Percentiles rank a stretch among this genome's conserved stretches.
Conservation (phyloP, 2,888 invertebrate genomes). For the Noctua janthe region DNA sequence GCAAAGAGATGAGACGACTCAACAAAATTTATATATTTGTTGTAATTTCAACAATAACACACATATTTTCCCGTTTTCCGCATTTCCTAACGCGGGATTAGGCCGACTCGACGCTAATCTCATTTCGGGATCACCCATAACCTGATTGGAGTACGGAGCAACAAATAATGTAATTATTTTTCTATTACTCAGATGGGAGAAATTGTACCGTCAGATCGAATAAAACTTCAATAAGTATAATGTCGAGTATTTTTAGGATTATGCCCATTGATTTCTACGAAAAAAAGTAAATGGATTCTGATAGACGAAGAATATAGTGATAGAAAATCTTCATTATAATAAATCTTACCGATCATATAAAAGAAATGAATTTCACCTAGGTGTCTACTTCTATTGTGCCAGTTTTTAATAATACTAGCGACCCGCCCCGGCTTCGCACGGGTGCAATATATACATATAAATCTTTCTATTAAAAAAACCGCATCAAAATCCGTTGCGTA, state of each 20-base stretch:
- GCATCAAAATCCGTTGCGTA: too few relatives aligned
- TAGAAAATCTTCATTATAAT: constrained; percentile 2
- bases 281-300: constrained; percentile 2
- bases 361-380: constrained; percentile 8
- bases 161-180: constrained; percentile 56
- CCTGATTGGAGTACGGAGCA: constrained; percentile 41
- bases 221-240: constrained; percentile 48
- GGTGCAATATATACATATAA: too few relatives aligned
- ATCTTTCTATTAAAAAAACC: too few relatives aligned
- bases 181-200: constrained; percentile 54
- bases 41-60: constrained; percentile 65
- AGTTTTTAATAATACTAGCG: background rate
- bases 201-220: constrained; percentile 40
- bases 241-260: constrained; percentile 36
- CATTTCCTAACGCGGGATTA: constrained; percentile 32
- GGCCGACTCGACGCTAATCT: constrained; percentile 20
- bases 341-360: background rate
- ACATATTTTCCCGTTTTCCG: constrained; percentile 43
- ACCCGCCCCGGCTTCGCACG: too few relatives aligned
- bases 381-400: background rate
- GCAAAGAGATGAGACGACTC: constrained; percentile 57
- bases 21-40: constrained; percentile 65
- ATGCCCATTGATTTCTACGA: constrained; percentile 3
- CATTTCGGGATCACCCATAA: constrained; percentile 37
- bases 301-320: background rate